phyloP scores from a whole-genome alignment of 2,797 vertebrate species.

The Sphenopsis melanotis region DNA sequence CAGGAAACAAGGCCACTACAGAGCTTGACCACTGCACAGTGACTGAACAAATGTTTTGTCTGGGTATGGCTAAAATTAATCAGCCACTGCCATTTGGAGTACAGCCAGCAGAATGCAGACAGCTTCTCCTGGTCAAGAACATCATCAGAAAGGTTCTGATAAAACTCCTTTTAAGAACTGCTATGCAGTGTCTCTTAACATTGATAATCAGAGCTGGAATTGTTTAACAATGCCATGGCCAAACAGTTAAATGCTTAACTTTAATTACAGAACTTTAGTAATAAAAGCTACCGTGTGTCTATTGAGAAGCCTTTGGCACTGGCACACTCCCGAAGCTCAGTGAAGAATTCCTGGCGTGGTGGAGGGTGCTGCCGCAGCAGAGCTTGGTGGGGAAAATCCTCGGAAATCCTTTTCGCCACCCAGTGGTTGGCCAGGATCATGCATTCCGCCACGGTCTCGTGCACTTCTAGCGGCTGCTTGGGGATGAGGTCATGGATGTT shows the following conservation, averaged over 20 bases:
- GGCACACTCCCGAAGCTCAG: slow-evolving; percentile 83
- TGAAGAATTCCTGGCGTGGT: slow-evolving; percentile 88
- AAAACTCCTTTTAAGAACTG: neutral
- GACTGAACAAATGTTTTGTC: neutral
- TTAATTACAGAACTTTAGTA: neutral
- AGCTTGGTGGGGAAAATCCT: slow-evolving; percentile 86
- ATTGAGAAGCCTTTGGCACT: slow-evolving; percentile 83
- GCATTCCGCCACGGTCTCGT: slow-evolving; percentile 93
- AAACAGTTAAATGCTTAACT: neutral
- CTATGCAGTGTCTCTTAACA: neutral
- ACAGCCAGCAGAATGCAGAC: neutral
- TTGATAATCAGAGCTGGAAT: neutral
- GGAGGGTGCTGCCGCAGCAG: slow-evolving; percentile 89
- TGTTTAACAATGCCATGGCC: neutral
- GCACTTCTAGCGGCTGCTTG: slow-evolving; percentile 90
- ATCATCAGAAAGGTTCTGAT: neutral
- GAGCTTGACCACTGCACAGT: neutral
- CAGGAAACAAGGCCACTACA: neutral
- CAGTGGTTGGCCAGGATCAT: slow-evolving; percentile 99
- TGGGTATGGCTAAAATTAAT: neutral
- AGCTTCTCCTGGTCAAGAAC: neutral
- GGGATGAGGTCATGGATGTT: slow-evolving; percentile 91
- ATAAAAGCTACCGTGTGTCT: slow-evolving; percentile 80
- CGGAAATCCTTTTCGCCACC: slow-evolving; percentile 91
- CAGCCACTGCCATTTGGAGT: neutral